Base-by-base conservation (phyloP, 2,797 vertebrate species). In the Chlorospingus flavigularis region DNA sequence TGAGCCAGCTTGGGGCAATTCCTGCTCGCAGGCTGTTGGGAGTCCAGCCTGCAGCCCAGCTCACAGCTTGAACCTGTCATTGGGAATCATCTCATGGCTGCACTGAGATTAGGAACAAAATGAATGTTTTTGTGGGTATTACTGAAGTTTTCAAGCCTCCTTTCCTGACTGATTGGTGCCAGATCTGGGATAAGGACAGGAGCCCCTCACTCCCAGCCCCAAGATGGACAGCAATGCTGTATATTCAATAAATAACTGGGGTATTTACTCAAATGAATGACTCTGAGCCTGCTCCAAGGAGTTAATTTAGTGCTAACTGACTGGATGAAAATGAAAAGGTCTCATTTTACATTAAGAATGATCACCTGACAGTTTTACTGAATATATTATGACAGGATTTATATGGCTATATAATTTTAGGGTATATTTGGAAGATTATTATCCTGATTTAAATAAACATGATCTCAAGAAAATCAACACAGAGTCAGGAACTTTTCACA, bases 351-450 rank as follows among this genome's bases (percentile, higher is more conserved):
- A 90, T 92, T 96, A 96, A 95, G 95, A 97, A 92, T 96, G 94
- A 97, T 94, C 95, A 96, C 94, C 91, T 95, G 95, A 95, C 95
- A 95, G 94, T 94, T 96, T 97, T 95, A 97, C 89, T 90, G 92
- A 95, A 96, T 90, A 84, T 95, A 95, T 93, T 95, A 94, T 88
- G 89, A 94, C 94, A 93, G 95, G 95, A 94, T 97, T 95, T 96
- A 95, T 96, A 90, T 37, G 90, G 76, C 95, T 94, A 61, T 95
- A 94, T 96, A 96, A 96, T 95, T 91, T 94, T 96, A 96, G 91
- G 91, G 94, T 94, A 90, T 95, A 94, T 95, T 94, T 96, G 91
- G 82, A 95, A 94, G 94, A 94, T 92, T 96, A 96, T 94, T 96
- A 96, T 92, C 92, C 90, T 94, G 87, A 97, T 94, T 96, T 94